A percentile compares a stretch with the other conserved stretches of the same genome.
Conservation (phyloP, 2,797 vertebrate species). For the Falco concolor region DNA sequence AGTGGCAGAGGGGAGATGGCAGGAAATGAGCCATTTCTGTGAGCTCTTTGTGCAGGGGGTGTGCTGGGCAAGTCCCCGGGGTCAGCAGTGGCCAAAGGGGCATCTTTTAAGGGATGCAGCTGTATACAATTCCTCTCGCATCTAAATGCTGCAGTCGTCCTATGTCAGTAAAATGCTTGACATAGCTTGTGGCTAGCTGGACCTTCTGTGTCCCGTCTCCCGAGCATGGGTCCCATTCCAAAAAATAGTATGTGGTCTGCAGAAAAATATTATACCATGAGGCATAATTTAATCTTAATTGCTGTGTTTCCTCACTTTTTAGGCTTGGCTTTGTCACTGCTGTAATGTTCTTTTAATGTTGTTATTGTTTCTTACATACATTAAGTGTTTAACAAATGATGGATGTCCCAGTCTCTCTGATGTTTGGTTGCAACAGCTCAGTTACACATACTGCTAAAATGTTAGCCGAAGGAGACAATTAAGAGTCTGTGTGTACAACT, state of each 20-base stretch:
- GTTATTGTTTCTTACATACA: constrained; percentile 20
- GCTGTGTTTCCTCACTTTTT: not conserved
- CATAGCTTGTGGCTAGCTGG: not conserved
- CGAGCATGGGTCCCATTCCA: not conserved
- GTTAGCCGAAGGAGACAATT: not conserved
- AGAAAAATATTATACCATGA: not conserved
- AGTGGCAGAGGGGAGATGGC: not conserved
- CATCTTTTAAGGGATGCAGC: not conserved
- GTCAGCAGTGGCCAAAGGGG: not conserved
- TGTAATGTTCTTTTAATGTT: constrained; percentile 39
- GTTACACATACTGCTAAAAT: not conserved
- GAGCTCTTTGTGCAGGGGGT: not conserved
- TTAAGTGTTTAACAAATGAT: not conserved
- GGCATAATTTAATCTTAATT: constrained; percentile 24
- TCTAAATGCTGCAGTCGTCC: not conserved
- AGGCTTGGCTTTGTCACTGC: constrained; percentile 18
- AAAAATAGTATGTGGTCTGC: constrained; percentile 15
- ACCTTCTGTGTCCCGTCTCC: not conserved
- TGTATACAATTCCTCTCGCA: not conserved
- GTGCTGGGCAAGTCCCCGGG: not conserved
- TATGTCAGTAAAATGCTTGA: not conserved
- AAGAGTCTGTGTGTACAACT: not conserved
- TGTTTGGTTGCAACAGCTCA: constrained; percentile 21
- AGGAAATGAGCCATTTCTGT: not conserved
- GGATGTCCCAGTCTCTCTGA: constrained; percentile 20